A percentile compares a stretch with the other conserved stretches of the same genome.
These are phyloP conservation scores for Quadroppia sp. DNA, from an alignment of 2,888 invertebrate genomes.

Conservation along the genomic window DNA sequence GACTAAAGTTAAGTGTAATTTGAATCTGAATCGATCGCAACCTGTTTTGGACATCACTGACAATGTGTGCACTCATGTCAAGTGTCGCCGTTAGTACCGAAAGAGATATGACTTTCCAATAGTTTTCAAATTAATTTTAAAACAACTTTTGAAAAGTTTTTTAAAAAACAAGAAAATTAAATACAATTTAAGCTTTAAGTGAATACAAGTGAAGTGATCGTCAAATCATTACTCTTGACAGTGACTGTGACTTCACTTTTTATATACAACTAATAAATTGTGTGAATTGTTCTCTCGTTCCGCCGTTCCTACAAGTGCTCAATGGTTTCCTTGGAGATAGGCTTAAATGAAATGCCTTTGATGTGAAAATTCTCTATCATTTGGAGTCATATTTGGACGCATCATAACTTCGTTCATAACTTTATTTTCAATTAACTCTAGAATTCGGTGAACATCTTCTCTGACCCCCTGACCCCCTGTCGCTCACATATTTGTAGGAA, in stretches of 20 bases:
- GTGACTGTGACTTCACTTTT: constrained; percentile 17
- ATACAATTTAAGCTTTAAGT: background rate
- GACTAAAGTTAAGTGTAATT: background rate
- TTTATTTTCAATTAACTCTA: constrained; percentile 32
- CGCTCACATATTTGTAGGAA: constrained; percentile 11
- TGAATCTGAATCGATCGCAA: constrained; percentile 15
- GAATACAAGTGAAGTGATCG: background rate
- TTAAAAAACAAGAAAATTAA: background rate
- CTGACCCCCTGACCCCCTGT: constrained; percentile 16
- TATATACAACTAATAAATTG: constrained; percentile 7
- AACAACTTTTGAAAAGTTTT: background rate
- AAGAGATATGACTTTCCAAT: background rate
- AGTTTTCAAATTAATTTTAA: too few species aligned
- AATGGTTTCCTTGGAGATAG: constrained; percentile 18
- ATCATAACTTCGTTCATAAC: constrained; percentile 23
- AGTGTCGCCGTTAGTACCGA: background rate
- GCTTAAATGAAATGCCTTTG: background rate
- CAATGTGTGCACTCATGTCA: constrained; percentile 11
- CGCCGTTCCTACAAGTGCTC: constrained; percentile 6
- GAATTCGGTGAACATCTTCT: constrained; percentile 12
- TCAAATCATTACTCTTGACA: constrained; percentile 27
- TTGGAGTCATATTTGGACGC: background rate
- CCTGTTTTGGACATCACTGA: background rate
- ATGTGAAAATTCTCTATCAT: background rate
- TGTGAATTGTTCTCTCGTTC: background rate